These are phyloP conservation scores for Lagopus muta DNA, from an alignment of 2,113 vertebrate species.

Conservation along the genomic window DNA sequence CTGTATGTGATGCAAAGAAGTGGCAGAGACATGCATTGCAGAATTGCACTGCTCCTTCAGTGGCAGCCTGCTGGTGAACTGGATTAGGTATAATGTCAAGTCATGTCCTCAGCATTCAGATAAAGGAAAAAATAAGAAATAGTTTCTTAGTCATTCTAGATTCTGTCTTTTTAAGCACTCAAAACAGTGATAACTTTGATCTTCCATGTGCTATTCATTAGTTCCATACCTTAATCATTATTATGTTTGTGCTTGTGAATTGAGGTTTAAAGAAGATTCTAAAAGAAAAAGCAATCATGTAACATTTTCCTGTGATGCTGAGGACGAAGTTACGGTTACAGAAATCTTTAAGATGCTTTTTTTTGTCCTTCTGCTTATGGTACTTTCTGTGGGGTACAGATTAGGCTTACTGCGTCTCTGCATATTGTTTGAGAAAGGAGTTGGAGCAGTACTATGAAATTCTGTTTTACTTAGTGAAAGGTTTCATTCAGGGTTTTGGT, in stretches of 20 bases:
- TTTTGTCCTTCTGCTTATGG: neutral
- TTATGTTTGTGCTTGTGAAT: neutral
- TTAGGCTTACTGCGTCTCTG: neutral
- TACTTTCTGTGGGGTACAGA: neutral
- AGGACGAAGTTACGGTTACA: neutral
- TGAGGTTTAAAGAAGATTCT: neutral
- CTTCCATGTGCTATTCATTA: neutral
- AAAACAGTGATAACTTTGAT: neutral
- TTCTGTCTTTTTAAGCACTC: neutral
- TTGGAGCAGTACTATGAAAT: neutral
- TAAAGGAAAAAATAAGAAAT: neutral
- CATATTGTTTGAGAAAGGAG: neutral
- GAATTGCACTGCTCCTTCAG: neutral
- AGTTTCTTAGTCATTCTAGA: neutral
- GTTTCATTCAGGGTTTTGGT: neutral
- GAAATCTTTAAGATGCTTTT: neutral
- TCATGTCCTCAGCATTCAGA: neutral
- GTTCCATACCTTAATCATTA: neutral
- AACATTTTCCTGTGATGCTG: neutral
- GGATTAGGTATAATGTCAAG: neutral
- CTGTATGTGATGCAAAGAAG: neutral
- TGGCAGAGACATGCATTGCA: neutral
- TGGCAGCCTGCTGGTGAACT: neutral
- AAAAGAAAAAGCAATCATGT: neutral
- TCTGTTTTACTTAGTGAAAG: neutral